These are phyloP conservation scores for Setipinna tenuifilis DNA, from an alignment of 2,797 vertebrate species.

Conservation along the genomic window DNA sequence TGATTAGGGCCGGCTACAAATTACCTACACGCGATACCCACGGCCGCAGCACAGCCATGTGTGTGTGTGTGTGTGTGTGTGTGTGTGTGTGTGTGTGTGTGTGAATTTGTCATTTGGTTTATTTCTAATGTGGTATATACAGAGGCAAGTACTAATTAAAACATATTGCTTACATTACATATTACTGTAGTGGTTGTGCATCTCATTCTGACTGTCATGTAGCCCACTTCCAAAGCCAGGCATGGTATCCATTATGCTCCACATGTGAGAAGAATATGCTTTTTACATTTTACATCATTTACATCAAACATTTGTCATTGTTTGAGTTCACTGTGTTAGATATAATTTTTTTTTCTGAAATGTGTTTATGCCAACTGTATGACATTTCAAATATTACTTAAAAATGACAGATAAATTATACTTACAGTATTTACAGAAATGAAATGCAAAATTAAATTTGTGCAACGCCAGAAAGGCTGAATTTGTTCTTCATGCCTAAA, in stretches of 20 bases:
- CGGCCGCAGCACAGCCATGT: background rate
- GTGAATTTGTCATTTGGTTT: conserved; percentile 18
- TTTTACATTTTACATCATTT: background rate
- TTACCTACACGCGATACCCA: conserved; percentile 50
- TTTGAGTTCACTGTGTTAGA: background rate
- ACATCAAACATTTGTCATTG: background rate
- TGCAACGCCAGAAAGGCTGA: background rate
- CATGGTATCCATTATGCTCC: background rate
- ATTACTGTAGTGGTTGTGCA: no score
- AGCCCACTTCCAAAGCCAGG: no score
- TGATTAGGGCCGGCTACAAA: conserved; percentile 73
- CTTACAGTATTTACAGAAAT: background rate
- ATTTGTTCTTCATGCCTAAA: background rate
- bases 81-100: conserved; percentile 32
- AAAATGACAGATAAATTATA: background rate
- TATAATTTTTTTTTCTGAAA: background rate
- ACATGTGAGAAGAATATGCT: background rate
- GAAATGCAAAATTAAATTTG: background rate
- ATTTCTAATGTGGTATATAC: background rate
- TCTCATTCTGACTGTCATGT: no score
- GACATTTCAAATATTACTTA: background rate
- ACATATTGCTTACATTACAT: no score
- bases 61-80: conserved; percentile 31
- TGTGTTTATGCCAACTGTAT: background rate
- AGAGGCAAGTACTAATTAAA: background rate